Base-by-base conservation (phyloP, 2,113 vertebrate species). In the Loxodonta africana region DNA sequence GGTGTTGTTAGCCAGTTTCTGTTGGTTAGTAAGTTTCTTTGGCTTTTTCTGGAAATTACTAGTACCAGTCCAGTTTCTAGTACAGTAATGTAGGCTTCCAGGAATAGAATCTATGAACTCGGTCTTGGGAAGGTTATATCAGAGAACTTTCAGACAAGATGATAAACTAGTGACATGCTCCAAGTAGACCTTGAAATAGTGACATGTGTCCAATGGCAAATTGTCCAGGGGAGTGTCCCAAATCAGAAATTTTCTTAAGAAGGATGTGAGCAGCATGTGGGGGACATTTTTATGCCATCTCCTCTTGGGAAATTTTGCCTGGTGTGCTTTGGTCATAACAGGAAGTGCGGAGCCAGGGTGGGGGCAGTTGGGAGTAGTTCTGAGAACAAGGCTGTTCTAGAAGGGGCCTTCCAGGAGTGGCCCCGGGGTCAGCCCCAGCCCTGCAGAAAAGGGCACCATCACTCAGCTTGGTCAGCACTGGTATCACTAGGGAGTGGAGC, bases 141-240 rank as follows among this genome's bases (percentile, higher is more conserved):
- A 48, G 48, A 8, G 21, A 57, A 21, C 33, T 88, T 85, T 9
- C 14, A 46, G 8, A 63, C 1, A 33, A 51, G 14, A 8, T 15
- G 7, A 33, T 21, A 7, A 78, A 37, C 30, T 2, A 11, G 12
- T 26, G 14, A 11, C 1, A 4, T 23, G 33, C 33, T 74, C 63
- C 37, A 1, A 25, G 33, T 25, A 18, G 8, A 30, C 9, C 17
- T n/a, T 46, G n/a, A 65, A 48, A 25, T 11, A 77, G 8, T 11
- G 2, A 33, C 2, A 28, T 2, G 0, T 0, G 0, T 62, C n/a
- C 44, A 33, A 6, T 11, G 30, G 18, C 44, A 20, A 17, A 63
- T 7, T 6, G 4, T 25, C 7, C 6, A 65, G 15, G 48, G 11
- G 77, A 17, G 1, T 7, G 25, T 25, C 8, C 10, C 6, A 57